Percentiles rank a stretch among this genome's conserved stretches.
Evolutionary conservation across 1,140 invertebrate species (phyloP).

Genomic region (Drosophila punjabiensis): DNA sequence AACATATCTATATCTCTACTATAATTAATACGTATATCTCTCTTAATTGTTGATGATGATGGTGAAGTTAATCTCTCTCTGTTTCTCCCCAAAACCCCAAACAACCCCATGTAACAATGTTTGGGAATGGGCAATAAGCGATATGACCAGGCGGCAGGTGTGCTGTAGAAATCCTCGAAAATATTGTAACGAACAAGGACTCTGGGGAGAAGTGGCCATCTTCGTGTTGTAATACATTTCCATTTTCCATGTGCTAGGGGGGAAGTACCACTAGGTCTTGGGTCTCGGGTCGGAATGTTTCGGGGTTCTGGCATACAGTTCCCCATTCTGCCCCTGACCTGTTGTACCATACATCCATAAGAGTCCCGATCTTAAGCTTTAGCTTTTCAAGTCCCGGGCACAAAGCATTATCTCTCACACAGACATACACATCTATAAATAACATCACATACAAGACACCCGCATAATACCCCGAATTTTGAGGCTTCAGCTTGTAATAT

Average conservation of each 20-base stretch:
- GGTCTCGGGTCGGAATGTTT: slow-evolving; percentile 19
- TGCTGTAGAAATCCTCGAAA: slow-evolving; percentile 86
- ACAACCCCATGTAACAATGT: slow-evolving; percentile 75
- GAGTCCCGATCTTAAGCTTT: slow-evolving; percentile 13
- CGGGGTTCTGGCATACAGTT: slow-evolving; percentile 1
- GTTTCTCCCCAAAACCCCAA: slow-evolving; percentile 80
- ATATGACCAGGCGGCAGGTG: slow-evolving; percentile 88
- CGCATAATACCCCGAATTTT: slow-evolving; percentile 28
- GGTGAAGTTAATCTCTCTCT: slow-evolving; percentile 85
- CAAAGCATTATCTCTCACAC: slow-evolving; percentile 12
- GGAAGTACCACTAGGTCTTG: slow-evolving; percentile 16
- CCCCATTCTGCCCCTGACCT: slow-evolving; percentile 18
- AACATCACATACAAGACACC: slow-evolving; percentile 33
- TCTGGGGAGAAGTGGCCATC: slow-evolving; percentile 85
- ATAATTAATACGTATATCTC: slow-evolving; percentile 67
- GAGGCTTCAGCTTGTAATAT: slow-evolving; percentile 72
- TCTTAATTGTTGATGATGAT: slow-evolving; percentile 84
- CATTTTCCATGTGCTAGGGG: slow-evolving; percentile 71
- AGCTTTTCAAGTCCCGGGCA: slow-evolving; percentile 22
- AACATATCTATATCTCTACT: slow-evolving; percentile 53
- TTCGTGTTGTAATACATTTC: slow-evolving; percentile 85
- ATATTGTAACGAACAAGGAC: slow-evolving; percentile 79
- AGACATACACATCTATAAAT: slow-evolving; percentile 61
- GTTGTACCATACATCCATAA: slow-evolving; percentile 48
- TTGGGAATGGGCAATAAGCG: slow-evolving; percentile 89